Conservation (phyloP, 2,113 vertebrate species). For the Cettia cetti region DNA sequence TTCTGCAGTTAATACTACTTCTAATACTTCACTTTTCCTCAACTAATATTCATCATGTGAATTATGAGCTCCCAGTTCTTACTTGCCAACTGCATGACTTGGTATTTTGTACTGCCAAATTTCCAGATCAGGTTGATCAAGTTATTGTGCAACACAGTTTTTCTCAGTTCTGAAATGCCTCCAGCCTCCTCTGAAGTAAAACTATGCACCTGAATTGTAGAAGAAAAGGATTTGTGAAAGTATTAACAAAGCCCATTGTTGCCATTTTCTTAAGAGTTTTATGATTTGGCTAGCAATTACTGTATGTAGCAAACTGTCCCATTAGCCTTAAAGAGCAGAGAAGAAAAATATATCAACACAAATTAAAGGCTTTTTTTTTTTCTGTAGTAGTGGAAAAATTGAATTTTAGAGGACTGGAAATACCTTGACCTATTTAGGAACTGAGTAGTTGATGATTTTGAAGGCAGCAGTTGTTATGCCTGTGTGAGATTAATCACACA, state of each 20-base stretch:
- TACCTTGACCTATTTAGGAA: conserved; percentile 44
- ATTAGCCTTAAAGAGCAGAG: neutral
- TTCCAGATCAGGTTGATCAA: neutral
- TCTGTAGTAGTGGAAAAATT: neutral
- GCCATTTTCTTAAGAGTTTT: neutral
- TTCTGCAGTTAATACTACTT: neutral
- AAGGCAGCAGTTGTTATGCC: conserved; percentile 41
- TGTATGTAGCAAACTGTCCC: neutral
- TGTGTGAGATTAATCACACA: conserved; percentile 36
- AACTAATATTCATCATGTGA: neutral
- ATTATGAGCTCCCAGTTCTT: neutral
- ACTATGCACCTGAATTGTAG: neutral
- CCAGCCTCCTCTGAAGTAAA: neutral
- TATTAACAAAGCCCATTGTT: neutral
- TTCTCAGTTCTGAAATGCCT: neutral
- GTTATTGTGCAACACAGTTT: neutral
- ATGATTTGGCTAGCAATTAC: neutral
- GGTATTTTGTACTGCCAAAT: neutral
- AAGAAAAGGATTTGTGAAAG: neutral
- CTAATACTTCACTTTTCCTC: neutral
- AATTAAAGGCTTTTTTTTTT: neutral
- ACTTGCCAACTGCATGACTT: neutral
- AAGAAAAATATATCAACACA: neutral
- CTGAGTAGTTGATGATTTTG: neutral
- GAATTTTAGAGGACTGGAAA: neutral